Evolutionary conservation across 2,888 invertebrate genomes (phyloP), one percentile per base, ranked within the genome.

Genomic region (Galeruca laticollis): DNA sequence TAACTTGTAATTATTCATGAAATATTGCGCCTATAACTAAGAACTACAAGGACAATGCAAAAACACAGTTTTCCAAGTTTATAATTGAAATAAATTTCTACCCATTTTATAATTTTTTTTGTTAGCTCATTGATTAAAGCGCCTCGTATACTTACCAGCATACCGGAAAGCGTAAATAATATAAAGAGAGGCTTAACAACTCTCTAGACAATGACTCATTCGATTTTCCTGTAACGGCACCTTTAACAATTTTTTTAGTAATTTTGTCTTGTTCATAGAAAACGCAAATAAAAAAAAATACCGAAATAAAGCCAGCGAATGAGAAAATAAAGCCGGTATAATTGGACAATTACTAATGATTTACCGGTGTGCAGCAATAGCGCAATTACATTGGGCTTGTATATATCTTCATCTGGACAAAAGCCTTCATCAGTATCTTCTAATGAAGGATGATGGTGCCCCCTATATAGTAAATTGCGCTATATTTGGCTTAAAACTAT

Each of bases 401-500:
- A 62, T 47, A 47, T 62, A 69, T 72, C 69, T 72, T 63, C 66
- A 67, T 60, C 66, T 59, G 66, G 59, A 69, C 54, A 63, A 65
- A 71, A 68, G 61, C 69, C 61, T 54, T 68, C 62, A 59, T 70
- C 65, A 70, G 68, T 70, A 73, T 68, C 61, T 57, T 68, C 70
- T 71, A 72, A 73, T 72, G 73, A 70, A 73, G 70, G 71, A 71
- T 71, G 73, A 69, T 69, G 47, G 65, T 60, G 68, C 66, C 57
- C 69, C 69, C 71, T 71, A 73, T 70, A 64, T 69, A 68, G 71
- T 62, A 68, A 73, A 72, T 71, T 65, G 68, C 54, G 73, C 73
- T 73, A 64, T 73, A 73, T 73, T 73, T 70, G 73, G 73, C 62
- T 59, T 62, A 69, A 60, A 73, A 73, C 65, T 70, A 65, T 72